Evolutionary conservation across 1,140 invertebrate genomes (phyloP), one percentile per base, ranked within the genome.

Genomic region (Sinonovacula constricta): DNA sequence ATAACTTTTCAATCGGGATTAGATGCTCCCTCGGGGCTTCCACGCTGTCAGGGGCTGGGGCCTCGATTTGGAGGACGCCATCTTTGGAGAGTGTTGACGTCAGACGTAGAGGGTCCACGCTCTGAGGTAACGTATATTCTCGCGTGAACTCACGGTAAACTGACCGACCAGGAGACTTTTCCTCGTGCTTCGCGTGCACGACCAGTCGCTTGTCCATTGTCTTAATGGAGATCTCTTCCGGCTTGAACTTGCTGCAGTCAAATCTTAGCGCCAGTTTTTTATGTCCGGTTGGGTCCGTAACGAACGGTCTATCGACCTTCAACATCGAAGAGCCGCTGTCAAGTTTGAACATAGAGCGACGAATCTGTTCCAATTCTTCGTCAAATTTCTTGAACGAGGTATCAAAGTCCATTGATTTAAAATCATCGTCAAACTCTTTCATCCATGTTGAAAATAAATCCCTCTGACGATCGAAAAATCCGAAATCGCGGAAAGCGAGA

Each of bases 31-130:
- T 83, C 26, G 80, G 81, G 5, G 86, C 85, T 14, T 85, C 83
- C 0, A 86, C 72, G n/a, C 75, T 69, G 4, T 72, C 70, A 7
- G 87, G 87, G 1, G 89, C 87, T 10, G 88, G 89, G 0, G 87
- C 89, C 53, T 90, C 86, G 45, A 91, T 85, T 22, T 74, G 79
- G 18, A 91, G 83, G n/a, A 89, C 88, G 12, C 89, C 89, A 57
- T 91, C 89, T 10, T 83, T 82, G 0, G 88, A 84, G n/a, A 91
- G 76, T 18, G 83, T 84, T 1, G 89, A 90, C 18, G 81, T 84
- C 62, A 91, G 51, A 15, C 79, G 71, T 10, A 86, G 14, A 1
- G 88, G 86, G 74, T 91, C 88, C n/a, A 91, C 83, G 45, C 82
- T 82, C 1, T 84, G 69, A 0, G 89, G 90, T 22, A 91, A 80